Evolutionary conservation across 2,888 invertebrate species (phyloP), one percentile per base, ranked within the genome.

Genomic region (Rhingia campestris): DNA sequence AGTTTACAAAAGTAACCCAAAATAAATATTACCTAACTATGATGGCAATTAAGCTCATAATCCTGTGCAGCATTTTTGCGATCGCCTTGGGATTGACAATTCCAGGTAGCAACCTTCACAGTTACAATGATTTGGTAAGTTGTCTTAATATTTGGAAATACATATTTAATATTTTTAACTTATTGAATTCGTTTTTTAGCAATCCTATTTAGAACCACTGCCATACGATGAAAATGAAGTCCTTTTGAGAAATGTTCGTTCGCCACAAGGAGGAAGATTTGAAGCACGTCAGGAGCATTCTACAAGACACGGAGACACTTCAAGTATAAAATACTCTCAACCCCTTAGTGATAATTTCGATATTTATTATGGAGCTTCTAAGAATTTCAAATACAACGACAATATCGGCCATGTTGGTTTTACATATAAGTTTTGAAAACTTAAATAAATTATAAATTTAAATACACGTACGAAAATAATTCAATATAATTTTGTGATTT

Each of bases 371-470:
- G 45, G 39, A 41, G 81, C 64, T 22, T 33, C 51, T 0, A 63
- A 70, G 7, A 66, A 81, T 41, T 81, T 81, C 7, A 70, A 39
- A 22, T 37, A 41, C 10, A 70, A 75, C 22, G 81, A 81, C 30
- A 74, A 79, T 53, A 49, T 35, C 5, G 79, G 33, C 0, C 51
- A 59, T 9, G 72, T 14, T n/a, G 72, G 72, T 6, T 14, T 69
- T 0, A 74, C 35, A 43, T 66, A 51, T 22, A 45, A 35, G 1
- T 74, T 74, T 30, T 74, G 66, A 58, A 14, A 41, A 10, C 0
- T 66, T 12, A 5, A 12, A 6, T 3, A 12, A n/a, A 1, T 45
- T 45, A 45, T 3, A 2, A n/a, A 4, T 45, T 45, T 12, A 6
- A 22, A 22, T 22, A 22, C 2, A 22, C 22, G 22, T 22, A 45